Conservation (phyloP, 2,797 vertebrate species). For the Tangara arthus region DNA sequence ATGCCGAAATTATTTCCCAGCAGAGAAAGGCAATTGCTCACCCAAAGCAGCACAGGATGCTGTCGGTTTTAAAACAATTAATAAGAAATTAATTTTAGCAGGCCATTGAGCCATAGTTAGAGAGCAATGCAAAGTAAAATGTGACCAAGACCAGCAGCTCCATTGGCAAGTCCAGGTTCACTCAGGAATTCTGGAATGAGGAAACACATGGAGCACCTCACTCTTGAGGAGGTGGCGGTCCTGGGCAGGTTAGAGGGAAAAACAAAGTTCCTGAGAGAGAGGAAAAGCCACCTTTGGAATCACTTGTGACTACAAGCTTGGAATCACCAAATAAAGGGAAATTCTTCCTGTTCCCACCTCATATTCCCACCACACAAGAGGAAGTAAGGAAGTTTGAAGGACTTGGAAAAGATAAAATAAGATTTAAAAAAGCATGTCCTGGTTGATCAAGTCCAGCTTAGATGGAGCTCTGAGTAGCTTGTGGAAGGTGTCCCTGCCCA, state of each 20-base stretch:
- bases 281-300: not conserved
- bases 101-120: conserved; percentile 4
- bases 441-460: not conserved
- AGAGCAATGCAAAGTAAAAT: not conserved
- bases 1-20: conserved; percentile 70
- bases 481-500: not conserved
- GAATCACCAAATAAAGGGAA: not conserved
- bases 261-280: not conserved
- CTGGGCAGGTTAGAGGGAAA: not conserved
- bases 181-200: not conserved
- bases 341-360: not conserved
- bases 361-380: not conserved
- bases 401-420: not conserved
- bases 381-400: not conserved
- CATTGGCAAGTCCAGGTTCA: not conserved
- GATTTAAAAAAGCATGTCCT: accelerated
- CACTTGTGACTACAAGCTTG: not conserved
- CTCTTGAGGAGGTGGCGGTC: not conserved
- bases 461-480: not conserved
- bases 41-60: conserved; percentile 28
- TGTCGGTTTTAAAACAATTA: conserved; percentile 56
- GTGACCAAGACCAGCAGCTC: not conserved
- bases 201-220: not conserved
- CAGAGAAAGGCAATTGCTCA: conserved; percentile 48
- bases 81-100: conserved; percentile 68